Base-by-base conservation (phyloP, 1,140 invertebrate species). In the Parasteatoda tepidariorum region DNA sequence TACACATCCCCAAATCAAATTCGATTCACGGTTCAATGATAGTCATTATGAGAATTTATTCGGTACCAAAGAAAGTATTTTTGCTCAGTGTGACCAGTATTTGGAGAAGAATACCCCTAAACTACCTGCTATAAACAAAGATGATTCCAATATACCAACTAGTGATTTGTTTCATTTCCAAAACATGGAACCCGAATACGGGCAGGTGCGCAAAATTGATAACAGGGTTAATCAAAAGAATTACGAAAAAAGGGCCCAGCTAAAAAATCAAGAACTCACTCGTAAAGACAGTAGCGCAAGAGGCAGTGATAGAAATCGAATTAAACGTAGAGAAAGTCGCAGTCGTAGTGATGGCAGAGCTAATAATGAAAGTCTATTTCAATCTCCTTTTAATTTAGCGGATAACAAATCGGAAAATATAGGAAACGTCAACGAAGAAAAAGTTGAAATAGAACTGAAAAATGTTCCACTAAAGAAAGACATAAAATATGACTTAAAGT, bases 361-460 rank as follows among this genome's bases (percentile, higher is more conserved):
- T 3, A 66, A 70, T 3, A 70, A n/a, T 5, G 30, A 30, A 18
- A 31, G 31, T 11, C 4, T 24, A 0, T 70, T 59, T 26, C 6
- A 18, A 5, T 4, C 54, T 28, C 7, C 26, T 7, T 9, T 28
- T 11, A 33, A 30, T 15, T 61, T 81, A 3, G 13, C 31, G 2
- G 62, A 79, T 26, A 26, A 66, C 24, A 31, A 26, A 7, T 31
- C 18, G 6, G 33, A 38, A 2, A 9, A 24, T 24, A 13, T 30
- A 5, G 22, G 13, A 6, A 70, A 11, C 15, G 13, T 2, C 5
- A 30, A 15, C 7, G 24, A 26, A 22, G 26, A 31, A 26, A 68
- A 30, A n/a, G 48, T 81, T n/a, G 78, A 81, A 61, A 81, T 81
- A n/a, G 78, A 81, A 41, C 57, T 81, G 78, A 68, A 81, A 28